Base-by-base conservation (phyloP, 2,797 vertebrate species). In the Onychomys arenicola region DNA sequence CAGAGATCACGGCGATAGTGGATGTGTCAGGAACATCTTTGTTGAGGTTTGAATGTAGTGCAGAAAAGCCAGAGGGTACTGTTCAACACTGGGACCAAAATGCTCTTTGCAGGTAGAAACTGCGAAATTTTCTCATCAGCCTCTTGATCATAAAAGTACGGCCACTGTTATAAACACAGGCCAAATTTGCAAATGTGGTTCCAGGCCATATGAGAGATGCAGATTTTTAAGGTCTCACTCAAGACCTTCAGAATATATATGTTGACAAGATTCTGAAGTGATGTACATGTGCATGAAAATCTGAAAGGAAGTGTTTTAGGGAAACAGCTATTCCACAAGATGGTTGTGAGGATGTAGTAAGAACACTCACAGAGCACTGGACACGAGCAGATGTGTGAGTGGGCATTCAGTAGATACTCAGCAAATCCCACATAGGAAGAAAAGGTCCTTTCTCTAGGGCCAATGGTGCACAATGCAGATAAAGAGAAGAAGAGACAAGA, bases 21-120 rank as follows among this genome's bases (percentile, higher is more conserved):
- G 77, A 8, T 55, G 43, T 75, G 10, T 82, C 37, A 82, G 37
- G 6, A 87, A 52, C 9, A 82, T 19, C 59, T 87, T 59, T 40
- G 34, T 67, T 82, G 57, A 77, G 40, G 52, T 88, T 84, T 77
- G 40, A 82, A 49, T 67, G 90, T 90, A 49, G 29, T 57, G 5
- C 75, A 43, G 81, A 83, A 94, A 94, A 86, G n/a, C 75, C 91
- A 94, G 80, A 91, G 23, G 55, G 37, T 34, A 65, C 0, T 37
- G 1, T 14, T 91, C 23, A 52, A 14, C 8, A 37, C 9, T 77
- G 10, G 34, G 84, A 3, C 67, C 63, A 90, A 88, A 78, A 78
- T 65, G 49, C 63, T 59, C 25, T n/a, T 0, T 27, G 67, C 10
- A 76, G 52, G 46, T 40, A 21, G 52, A 55, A n/a, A n/a, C n/a